These are phyloP conservation scores for Kryptopterus vitreolus DNA, from an alignment of 2,797 vertebrate genomes.

Conservation along the genomic window DNA sequence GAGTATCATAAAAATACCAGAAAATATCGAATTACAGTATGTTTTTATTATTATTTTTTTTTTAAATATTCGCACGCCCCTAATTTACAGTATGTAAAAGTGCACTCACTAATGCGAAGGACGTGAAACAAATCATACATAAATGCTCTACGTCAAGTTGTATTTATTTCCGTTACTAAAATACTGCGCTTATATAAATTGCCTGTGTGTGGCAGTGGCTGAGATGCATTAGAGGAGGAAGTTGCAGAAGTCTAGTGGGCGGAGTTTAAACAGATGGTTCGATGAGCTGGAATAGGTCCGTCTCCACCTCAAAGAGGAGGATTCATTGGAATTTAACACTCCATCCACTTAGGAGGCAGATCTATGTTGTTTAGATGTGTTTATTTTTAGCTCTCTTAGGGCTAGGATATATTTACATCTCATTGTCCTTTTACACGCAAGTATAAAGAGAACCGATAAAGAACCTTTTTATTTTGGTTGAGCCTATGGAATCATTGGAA, in stretches of 20 bases:
- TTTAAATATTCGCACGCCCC: too few relatives aligned
- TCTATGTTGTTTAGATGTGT: background rate
- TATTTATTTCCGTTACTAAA: background rate
- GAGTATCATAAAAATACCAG: too few relatives aligned
- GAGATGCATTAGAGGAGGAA: background rate
- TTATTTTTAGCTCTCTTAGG: background rate
- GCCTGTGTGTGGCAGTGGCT: background rate
- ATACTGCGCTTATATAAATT: background rate
- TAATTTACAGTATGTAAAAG: too few relatives aligned
- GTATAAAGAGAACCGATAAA: background rate
- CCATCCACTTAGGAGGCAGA: background rate
- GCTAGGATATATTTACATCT: too few relatives aligned
- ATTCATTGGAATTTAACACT: background rate
- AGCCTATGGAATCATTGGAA: background rate
- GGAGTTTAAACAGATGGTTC: background rate
- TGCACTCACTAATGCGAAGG: background rate
- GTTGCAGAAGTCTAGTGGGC: background rate
- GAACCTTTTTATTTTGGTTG: background rate
- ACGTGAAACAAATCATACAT: too few relatives aligned
- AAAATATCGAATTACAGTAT: too few relatives aligned
- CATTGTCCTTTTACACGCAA: background rate
- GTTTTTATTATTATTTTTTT: too few relatives aligned
- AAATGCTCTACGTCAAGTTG: background rate
- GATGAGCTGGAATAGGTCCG: background rate
- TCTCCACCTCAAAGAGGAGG: too few relatives aligned